A percentile compares a stretch with the other conserved stretches of the same genome.
Conservation (phyloP, 2,888 invertebrate species). For the Chymomyza procnemis region DNA sequence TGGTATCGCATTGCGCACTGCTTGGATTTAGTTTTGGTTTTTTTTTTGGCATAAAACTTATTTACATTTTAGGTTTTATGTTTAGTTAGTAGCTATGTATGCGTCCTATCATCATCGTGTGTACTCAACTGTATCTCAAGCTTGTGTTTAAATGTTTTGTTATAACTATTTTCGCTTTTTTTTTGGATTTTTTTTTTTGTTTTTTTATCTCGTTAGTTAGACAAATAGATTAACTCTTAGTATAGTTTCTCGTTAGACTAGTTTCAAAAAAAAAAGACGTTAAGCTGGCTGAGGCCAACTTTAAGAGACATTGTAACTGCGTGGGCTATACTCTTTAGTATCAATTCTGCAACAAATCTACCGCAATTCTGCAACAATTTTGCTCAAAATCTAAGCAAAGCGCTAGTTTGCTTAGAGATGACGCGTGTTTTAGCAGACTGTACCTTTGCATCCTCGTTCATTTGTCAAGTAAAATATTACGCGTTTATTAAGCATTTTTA, state of each 20-base stretch:
- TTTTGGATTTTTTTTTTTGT: too few relatives aligned
- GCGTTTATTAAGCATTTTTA: too few relatives aligned
- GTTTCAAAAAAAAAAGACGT: not conserved
- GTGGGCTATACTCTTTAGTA: too few relatives aligned
- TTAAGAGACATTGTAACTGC: not conserved
- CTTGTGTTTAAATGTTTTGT: not conserved
- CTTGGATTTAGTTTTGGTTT: not conserved
- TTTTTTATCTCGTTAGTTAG: not conserved
- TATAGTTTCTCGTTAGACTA: not conserved
- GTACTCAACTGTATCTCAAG: slow-evolving; percentile 18
- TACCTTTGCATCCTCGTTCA: too few relatives aligned
- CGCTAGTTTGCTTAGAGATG: too few relatives aligned
- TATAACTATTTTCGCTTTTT: not conserved
- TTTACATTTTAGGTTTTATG: slow-evolving; percentile 29
- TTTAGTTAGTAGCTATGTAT: slow-evolving; percentile 1
- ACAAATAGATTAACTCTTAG: not conserved
- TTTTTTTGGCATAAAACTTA: slow-evolving; percentile 22
- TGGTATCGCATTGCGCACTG: not conserved
- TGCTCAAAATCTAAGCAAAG: too few relatives aligned
- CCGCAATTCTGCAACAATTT: too few relatives aligned
- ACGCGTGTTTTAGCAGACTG: too few relatives aligned
- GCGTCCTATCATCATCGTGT: slow-evolving; percentile 22
- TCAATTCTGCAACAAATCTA: too few relatives aligned
- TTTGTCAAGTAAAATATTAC: too few relatives aligned
- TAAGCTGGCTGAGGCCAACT: not conserved